Evolutionary conservation across 2,113 vertebrate species (phyloP).

Genomic region (Carlito syrichta): DNA sequence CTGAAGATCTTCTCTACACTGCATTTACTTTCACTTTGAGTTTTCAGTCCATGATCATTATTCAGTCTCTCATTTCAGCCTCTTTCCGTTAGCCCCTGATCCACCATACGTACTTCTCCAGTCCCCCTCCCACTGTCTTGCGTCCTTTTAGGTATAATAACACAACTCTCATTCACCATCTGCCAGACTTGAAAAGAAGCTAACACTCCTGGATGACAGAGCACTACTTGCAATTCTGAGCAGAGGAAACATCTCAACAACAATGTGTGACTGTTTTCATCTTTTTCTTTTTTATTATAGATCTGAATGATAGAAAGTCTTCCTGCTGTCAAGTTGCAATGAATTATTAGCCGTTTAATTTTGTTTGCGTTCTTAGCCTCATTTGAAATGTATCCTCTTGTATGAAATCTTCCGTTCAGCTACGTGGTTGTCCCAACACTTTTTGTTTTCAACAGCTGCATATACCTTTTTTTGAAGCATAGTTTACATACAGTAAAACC

Average conservation of each 20-base stretch:
- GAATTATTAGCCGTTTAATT: not conserved
- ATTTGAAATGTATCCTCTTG: not conserved
- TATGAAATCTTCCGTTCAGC: not conserved
- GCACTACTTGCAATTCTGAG: not conserved
- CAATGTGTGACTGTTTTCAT: not conserved
- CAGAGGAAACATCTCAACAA: not conserved
- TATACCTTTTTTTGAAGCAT: not conserved
- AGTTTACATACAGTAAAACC: not conserved
- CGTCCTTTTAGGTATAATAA: not conserved
- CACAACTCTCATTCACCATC: not conserved
- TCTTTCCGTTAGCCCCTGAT: not conserved
- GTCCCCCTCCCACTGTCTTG: not conserved
- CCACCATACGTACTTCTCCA: fast-evolving
- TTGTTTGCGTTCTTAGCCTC: not conserved
- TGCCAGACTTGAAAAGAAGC: not conserved
- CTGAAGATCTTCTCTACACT: not conserved
- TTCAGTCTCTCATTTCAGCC: not conserved
- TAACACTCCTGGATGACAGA: not conserved
- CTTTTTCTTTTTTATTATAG: not conserved
- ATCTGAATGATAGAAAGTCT: not conserved
- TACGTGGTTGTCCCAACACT: not conserved
- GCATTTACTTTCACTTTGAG: not conserved
- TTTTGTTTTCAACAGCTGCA: not conserved
- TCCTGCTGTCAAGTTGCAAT: not conserved
- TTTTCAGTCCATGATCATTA: not conserved